These are phyloP conservation scores for Peromyscus melanophrys DNA, from an alignment of 2,797 vertebrate genomes.

Conservation along the genomic window DNA sequence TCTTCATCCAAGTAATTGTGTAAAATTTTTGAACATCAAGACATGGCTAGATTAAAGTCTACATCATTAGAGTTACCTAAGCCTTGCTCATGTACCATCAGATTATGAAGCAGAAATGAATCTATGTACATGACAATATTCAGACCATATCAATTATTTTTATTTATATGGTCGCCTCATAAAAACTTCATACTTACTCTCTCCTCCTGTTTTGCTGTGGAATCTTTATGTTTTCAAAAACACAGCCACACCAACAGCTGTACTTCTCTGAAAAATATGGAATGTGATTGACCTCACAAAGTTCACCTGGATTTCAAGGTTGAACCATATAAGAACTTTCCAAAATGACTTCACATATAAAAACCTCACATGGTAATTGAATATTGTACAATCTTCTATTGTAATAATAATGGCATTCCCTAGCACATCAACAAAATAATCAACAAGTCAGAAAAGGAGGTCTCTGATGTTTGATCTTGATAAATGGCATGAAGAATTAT, in stretches of 20 bases:
- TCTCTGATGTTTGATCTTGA: neutral
- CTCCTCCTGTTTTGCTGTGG: neutral
- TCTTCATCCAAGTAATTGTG: neutral
- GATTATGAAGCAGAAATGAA: neutral
- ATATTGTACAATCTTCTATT: neutral
- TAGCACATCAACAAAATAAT: neutral
- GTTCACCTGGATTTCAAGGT: neutral
- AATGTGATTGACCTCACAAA: neutral
- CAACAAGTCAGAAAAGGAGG: neutral
- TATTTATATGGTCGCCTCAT: neutral
- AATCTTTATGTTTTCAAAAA: neutral
- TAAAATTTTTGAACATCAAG: neutral
- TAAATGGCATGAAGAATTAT: neutral
- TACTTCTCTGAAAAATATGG: neutral
- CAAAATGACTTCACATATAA: conserved; percentile 4
- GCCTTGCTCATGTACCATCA: neutral
- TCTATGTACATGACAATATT: neutral
- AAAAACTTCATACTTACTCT: neutral
- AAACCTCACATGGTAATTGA: neutral
- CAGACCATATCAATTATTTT: neutral
- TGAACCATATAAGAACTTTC: conserved; percentile 20
- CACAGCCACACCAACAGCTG: neutral
- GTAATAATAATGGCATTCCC: fast-evolving
- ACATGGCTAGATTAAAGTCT: neutral
- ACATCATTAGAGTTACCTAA: neutral